Evolutionary conservation across 2,888 invertebrate genomes (phyloP), one percentile per base, ranked within the genome.

Genomic region (Callyntrura guangdongensis): DNA sequence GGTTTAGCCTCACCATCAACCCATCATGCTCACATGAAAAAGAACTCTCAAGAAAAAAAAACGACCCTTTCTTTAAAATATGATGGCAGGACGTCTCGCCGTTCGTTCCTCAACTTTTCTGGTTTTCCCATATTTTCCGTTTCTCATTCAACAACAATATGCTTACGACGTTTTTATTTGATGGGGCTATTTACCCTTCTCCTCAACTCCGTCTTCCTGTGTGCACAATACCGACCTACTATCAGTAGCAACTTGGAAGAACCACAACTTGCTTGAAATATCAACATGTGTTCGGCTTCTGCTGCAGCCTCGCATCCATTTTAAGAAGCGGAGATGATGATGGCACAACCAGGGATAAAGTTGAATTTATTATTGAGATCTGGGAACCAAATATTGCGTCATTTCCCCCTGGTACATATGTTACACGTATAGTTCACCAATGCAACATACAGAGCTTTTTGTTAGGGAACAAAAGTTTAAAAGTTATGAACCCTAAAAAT

Each of bases 211-310:
- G 36, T 81, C 72, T 72, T 45, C 27, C 45, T 45, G 17, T 45
- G 22, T 9, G 9, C 64, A 67, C 67, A 67, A 56, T 61, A 61
- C 22, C 36, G 36, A 36, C 2, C 6, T 61, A 2, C 11, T 9
- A 22, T 20, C 61, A 67, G 17, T 67, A 61, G 17, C n/a, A 4
- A 17, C 67, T 27, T 67, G 67, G 6, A 36, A 27, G 22, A 61
- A 3, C 17, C 36, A 67, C 61, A 64, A 20, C 0, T 36, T 36
- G 36, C 6, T 4, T 27, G 47, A 9, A 72, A 47, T 77, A 61
- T 81, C 81, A 79, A 81, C 87, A 87, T 87, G 56, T 87, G 87
- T 81, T 87, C 56, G 49, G 67, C 87, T 87, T 64, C 79, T 87
- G 87, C 67, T 47, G 9, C 27, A 0, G 0, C 27, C 17, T 36